Base-by-base conservation (phyloP, 2,113 vertebrate species). In the Catharus bicknelli region DNA sequence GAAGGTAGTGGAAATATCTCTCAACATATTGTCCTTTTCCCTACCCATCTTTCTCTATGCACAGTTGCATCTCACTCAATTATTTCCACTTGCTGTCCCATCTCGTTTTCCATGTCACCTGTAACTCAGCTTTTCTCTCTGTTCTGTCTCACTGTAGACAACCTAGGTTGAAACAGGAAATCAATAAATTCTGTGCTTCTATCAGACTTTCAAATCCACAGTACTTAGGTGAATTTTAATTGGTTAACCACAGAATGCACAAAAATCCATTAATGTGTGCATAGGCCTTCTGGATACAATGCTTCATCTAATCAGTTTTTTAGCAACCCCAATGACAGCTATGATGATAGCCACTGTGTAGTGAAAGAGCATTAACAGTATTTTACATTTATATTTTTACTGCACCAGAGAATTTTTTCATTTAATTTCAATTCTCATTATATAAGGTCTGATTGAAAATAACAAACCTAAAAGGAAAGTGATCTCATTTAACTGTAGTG, bases 381-480 rank as follows among this genome's bases (percentile, higher is more conserved):
- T 90, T 91, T 92, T 88, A 83, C 34, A 30, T 77, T 92, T 91
- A 30, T 63, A 68, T 81, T 94, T 96, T 82, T 93, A 74, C 64
- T 86, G 75, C 85, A 94, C 30, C 2, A 2, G 45, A 91, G 67
- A 81, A 25, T 34, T 83, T 95, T 94, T 85, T 6, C 66, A 91
- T 93, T 86, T 90, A 19, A 94, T 94, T 95, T 93, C 34, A 66
- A 43, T 74, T 95, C 84, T 90, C 50, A 50, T 95, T 75, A 85
- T 36, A 73, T 75, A 30, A 55, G 11, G n/a, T 57, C 47, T 88
- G 75, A 94, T 90, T 26, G 36, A 95, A 96, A 83, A 61, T 51
- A 95, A 82, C 76, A 93, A 93, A 96, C 34, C 86, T 80, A n/a
- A 58, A 82, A 86, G 47, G 32, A 90, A 91, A 95, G 47, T 69